Evolutionary conservation across 2,888 invertebrate genomes (phyloP), one percentile per base, ranked within the genome.

Genomic region (Exephanes ischioxanthus): DNA sequence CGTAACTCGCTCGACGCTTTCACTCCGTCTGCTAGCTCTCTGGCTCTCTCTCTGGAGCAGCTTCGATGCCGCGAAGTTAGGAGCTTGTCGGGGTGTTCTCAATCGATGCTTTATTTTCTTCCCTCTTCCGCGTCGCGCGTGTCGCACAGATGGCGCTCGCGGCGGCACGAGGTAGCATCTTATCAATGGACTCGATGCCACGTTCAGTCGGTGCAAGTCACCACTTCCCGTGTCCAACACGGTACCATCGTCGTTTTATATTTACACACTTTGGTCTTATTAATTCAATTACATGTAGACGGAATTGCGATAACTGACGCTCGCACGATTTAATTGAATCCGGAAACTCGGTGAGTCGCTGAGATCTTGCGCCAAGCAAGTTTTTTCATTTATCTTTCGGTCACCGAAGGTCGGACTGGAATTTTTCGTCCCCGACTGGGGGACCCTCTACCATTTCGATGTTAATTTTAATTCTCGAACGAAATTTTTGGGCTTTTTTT

Each of bases 151-250:
- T 26, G 53, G 61, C 14, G 48, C 63, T 63, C 30, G 22, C 58
- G 58, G 58, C 75, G 58, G 45, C 45, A 48, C 45, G 45, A 48
- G 45, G 45, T 33, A 16, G 30, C 30, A 33, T 7, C 63, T 63
- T 22, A 58, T 22, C 26, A 63, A 63, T 26, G 58, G 61, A 72
- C 30, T 33, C 37, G 63, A n/a, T 80, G 80, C 83, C 73, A 84
- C 66, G 73, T 84, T 79, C 79, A 84, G 77, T 71, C 48, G 75
- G 79, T 85, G 84, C 86, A 85, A 86, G 84, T 86, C 86, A 85
- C 80, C 81, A 80, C 80, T 83, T 84, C 68, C 71, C 55, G 66
- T 26, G 53, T 33, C 48, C 63, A 72, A 45, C 53, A 67, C 71
- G 79, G 70, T 61, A 68, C 67, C 45, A 66, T 61, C 41, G 67